Conservation (phyloP, 2,888 invertebrate species). For the Steinernema carpocapsae region DNA sequence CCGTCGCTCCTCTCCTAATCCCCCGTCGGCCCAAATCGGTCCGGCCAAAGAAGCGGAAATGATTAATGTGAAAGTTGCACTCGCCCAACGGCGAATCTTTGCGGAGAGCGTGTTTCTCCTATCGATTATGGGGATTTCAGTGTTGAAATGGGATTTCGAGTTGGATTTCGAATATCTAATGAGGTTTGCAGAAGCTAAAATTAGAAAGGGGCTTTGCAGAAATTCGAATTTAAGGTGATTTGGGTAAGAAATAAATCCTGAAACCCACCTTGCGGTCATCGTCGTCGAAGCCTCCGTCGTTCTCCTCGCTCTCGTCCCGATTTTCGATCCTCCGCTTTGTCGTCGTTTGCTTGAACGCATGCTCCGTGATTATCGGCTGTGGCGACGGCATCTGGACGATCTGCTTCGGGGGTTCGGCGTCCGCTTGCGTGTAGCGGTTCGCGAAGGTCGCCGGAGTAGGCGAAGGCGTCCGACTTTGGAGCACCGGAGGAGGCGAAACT, state of each 20-base stretch:
- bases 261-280: conserved; percentile 42
- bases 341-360: conserved; percentile 69
- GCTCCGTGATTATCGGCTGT: conserved; percentile 69
- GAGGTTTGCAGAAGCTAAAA: background rate
- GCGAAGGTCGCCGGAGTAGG: conserved; percentile 42
- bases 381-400: conserved; percentile 64
- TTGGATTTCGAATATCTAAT: background rate
- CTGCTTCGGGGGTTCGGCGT: conserved; percentile 55
- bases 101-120: background rate
- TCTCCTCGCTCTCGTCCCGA: conserved; percentile 52
- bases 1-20: background rate
- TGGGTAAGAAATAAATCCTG: conserved; percentile 33
- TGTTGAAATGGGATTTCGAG: conserved; percentile 1
- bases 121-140: conserved; percentile 16
- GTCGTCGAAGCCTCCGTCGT: conserved; percentile 43
- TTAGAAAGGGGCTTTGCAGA: background rate
- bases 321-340: conserved; percentile 68
- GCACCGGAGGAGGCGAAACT: conserved; percentile 15
- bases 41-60: conserved; percentile 11
- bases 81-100: background rate
- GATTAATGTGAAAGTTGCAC: conserved; percentile 31
- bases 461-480: conserved; percentile 47
- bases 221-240: background rate
- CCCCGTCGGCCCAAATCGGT: background rate
- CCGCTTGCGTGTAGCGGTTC: conserved; percentile 51